Evolutionary conservation across 2,113 vertebrate species (phyloP), one percentile per base, ranked within the genome.

Genomic region (Heterotilapia buettikoferi): DNA sequence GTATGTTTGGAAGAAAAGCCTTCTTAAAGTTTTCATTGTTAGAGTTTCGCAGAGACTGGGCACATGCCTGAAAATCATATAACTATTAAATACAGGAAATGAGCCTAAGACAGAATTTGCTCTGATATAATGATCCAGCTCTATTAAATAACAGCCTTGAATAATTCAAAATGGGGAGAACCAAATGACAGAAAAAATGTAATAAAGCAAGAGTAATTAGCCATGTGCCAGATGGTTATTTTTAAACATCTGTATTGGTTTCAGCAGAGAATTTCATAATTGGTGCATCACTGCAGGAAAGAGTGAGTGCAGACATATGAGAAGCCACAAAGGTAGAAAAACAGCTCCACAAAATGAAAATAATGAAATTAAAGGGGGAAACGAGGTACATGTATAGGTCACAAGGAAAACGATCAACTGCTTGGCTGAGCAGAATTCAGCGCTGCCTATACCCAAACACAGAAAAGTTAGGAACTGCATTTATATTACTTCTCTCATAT

Each of bases 1-100:
- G 94, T 66, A 98, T 95, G 88, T 97, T 96, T 57, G 96, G 96
- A 83, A 98, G 96, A 21, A 97, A 97, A 82, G 94, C 91, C 36
- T 93, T 81, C 89, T 9, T 86, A 31, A 98, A 96, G 95, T 92
- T 95, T 6, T 56, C 73, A 4, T 97, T 96, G 26, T 93, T 90
- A 57, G 95, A 90, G 86, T 96, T 97, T 81, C 87, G 95, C 85
- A 96, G 59, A 83, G 95, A 94, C 40, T 88, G 38, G 4, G 94
- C 78, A 90, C 98, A 98, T 4, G 84, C 96, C 98, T 98, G 73
- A 82, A 33, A 78, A 50, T 26, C 10, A 43, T 53, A 81, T 68
- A 43, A 43, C 8, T 16, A 16, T 78, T 29, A 16, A 78, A 14
- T 16, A 16, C 9, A 52, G 5, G 10, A 78, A 47, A 52, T 54